phyloP scores from a whole-genome alignment of 2,797 vertebrate genomes.

The Chrosomus eos region DNA sequence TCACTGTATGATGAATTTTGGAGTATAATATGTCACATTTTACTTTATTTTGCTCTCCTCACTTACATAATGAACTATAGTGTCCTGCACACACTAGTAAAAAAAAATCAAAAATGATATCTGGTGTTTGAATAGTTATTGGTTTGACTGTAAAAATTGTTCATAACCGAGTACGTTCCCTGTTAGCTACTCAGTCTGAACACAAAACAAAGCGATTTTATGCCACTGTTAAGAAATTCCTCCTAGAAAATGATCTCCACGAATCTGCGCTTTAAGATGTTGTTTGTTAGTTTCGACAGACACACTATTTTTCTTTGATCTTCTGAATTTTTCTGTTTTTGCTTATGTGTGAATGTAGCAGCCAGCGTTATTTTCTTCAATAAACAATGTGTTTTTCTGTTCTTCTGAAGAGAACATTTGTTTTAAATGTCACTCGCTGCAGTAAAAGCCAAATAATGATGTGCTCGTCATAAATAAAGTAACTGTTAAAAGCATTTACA shows the following conservation, averaged over 20 bases:
- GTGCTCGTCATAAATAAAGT: constrained; percentile 62
- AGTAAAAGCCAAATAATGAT: constrained; percentile 64
- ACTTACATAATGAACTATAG: no score
- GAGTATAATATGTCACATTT: no score
- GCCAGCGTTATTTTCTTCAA: constrained; percentile 61
- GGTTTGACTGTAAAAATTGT: neutral
- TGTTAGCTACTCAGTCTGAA: neutral
- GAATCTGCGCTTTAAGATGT: constrained; percentile 14
- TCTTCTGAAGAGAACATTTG: constrained; percentile 64
- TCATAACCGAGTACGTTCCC: neutral
- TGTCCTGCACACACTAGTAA: no score
- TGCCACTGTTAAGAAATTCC: constrained; percentile 1
- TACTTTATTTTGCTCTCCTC: no score
- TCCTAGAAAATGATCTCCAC: neutral
- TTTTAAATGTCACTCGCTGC: constrained; percentile 63
- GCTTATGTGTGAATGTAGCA: constrained; percentile 55
- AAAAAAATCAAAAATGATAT: no score
- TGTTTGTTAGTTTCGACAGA: constrained; percentile 4
- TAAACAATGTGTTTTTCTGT: constrained; percentile 66
- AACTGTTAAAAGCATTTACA: constrained; percentile 61
- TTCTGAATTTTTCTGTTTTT: constrained; percentile 57
- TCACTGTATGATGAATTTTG: no score
- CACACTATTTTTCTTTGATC: constrained; percentile 20
- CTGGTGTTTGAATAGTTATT: no score
- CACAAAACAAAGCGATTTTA: constrained; percentile 5